These are phyloP conservation scores for Drosophila kanekoi DNA, from an alignment of 2,888 invertebrate species.

Conservation along the genomic window DNA sequence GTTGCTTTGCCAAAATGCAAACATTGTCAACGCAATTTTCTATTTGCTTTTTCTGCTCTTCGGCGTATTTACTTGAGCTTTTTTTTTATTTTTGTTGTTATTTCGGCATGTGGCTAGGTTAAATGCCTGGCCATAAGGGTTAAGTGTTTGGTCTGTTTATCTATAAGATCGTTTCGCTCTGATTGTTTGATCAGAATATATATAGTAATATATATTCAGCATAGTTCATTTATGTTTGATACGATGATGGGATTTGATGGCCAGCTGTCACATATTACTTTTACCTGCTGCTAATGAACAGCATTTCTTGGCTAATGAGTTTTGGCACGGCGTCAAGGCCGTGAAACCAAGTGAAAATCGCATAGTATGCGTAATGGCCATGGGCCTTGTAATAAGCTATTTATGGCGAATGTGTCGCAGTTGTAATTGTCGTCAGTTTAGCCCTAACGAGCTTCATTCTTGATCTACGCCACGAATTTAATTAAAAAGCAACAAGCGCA, in stretches of 20 bases:
- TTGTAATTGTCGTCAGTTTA: slow-evolving; percentile 19
- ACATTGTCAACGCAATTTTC: slow-evolving; percentile 28
- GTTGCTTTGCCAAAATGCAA: slow-evolving; percentile 39
- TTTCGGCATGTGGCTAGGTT: slow-evolving; percentile 4
- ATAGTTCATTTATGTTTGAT: slow-evolving; percentile 4
- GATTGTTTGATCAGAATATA: no score
- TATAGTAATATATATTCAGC: background rate
- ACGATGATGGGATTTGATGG: background rate
- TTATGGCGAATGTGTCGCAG: slow-evolving; percentile 34
- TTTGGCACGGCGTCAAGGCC: slow-evolving; percentile 67
- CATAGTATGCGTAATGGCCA: slow-evolving; percentile 51
- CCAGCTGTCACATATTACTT: slow-evolving; percentile 18
- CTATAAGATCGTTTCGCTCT: background rate
- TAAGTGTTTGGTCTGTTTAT: slow-evolving; percentile 15
- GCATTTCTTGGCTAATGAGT: slow-evolving; percentile 41
- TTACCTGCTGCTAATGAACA: slow-evolving; percentile 30
- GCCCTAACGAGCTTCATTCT: slow-evolving; percentile 5
- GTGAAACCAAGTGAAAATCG: slow-evolving; percentile 12
- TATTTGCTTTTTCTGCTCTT: slow-evolving; percentile 14
- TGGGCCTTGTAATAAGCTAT: slow-evolving; percentile 20
- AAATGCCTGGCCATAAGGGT: slow-evolving; percentile 12
- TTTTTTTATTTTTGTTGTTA: background rate
- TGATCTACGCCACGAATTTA: slow-evolving; percentile 14
- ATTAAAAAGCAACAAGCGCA: slow-evolving; percentile 20
- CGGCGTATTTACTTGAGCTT: slow-evolving; percentile 18